phyloP scores from a whole-genome alignment of 2,888 invertebrate genomes.

The Drosophila borealis region DNA sequence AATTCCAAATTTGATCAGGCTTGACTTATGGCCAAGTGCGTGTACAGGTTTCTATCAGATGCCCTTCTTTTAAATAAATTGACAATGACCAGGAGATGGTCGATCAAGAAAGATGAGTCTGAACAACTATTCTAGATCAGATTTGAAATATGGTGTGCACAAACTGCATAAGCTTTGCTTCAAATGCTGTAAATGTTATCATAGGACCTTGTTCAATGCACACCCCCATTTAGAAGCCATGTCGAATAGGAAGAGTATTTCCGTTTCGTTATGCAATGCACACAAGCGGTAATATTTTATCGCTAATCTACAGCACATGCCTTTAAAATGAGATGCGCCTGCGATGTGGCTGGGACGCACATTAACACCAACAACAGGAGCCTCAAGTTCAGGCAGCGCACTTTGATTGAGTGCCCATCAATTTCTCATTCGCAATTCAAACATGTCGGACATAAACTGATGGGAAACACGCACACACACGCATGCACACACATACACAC shows the following conservation, averaged over 20 bases:
- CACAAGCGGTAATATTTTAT: slow-evolving; percentile 22
- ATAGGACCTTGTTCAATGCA: no score
- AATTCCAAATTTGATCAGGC: slow-evolving; percentile 57
- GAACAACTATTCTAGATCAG: no score
- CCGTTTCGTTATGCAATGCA: slow-evolving; percentile 7
- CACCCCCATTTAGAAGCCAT: no score
- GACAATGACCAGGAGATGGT: no score
- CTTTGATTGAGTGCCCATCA: slow-evolving; percentile 80
- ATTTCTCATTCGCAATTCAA: slow-evolving; percentile 79
- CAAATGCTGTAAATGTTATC: no score
- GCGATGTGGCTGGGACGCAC: slow-evolving; percentile 38
- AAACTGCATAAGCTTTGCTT: no score
- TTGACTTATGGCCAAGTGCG: slow-evolving; percentile 45
- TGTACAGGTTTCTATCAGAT: slow-evolving; percentile 17
- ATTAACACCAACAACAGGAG: slow-evolving; percentile 57
- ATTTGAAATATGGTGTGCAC: no score
- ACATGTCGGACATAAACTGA: slow-evolving; percentile 74
- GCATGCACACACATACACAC: background rate
- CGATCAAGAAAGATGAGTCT: no score
- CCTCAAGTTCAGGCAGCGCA: slow-evolving; percentile 53
- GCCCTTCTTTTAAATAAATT: slow-evolving; percentile 1
- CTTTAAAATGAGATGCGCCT: slow-evolving; percentile 28
- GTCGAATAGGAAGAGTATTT: background rate
- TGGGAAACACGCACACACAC: slow-evolving; percentile 24
- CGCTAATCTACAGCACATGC: slow-evolving; percentile 55